Evolutionary conservation across 1,140 invertebrate genomes (phyloP), one percentile per base, ranked within the genome.

Genomic region (Ditylenchus dipsaci): DNA sequence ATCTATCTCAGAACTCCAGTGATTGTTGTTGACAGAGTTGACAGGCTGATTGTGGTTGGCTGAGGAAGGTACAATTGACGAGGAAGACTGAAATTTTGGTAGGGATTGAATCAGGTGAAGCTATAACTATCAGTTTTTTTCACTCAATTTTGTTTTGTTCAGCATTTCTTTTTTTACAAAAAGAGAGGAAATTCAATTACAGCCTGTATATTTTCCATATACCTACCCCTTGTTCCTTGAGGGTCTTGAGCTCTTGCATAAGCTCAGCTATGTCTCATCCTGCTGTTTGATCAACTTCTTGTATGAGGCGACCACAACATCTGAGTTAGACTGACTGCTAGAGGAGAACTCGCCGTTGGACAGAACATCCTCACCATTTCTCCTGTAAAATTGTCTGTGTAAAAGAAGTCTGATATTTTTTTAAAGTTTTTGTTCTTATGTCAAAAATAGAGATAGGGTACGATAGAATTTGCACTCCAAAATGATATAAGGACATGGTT

Each of bases 271-370:
- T 83, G 76, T 87, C 45, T 84, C 78, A 87, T 90, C 83, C 85
- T 94, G 91, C 79, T 92, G 89, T 60, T 91, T 87, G 68, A 94
- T 95, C 26, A 95, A 84, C 72, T 90, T 89, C 86, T 95, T 95
- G 84, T 94, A 95, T 30, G 86, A 84, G 45, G 79, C 74, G 8
- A 86, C 84, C 33, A 86, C 84, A 53, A 76, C 82, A 29, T 86
- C 85, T 74, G 85, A 84, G 21, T 81, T 73, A 3, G 71, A 38
- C 42, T 65, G 59, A 1, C 63, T 33, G 29, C 11, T 56, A 26
- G 74, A 33, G 8, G 60, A 43, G 26, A 45, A 42, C 57, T 75
- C 80, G 3, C 63, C 75, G 49, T 68, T 67, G 29, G 75, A 17
- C 65, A 73, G 38, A 78, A 67, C 19, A 68, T 66, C 15, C 75